Conservation (phyloP, 2,888 invertebrate genomes). For the Pollenia labialis region DNA sequence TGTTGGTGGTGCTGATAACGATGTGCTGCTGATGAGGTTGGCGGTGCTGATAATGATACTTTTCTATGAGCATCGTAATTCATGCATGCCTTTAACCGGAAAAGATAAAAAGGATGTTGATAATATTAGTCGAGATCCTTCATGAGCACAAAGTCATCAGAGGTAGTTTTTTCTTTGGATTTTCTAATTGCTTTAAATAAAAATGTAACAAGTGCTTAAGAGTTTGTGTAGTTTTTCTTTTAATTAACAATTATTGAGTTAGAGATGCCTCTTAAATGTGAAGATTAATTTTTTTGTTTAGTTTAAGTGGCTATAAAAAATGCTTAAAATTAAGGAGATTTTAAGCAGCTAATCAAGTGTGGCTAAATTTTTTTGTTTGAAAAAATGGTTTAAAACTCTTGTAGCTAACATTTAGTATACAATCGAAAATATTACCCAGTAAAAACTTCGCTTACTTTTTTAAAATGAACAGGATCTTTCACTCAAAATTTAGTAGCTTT, state of each 20-base stretch:
- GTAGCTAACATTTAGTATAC: too few species aligned
- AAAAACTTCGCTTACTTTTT: too few species aligned
- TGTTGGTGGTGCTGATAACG: constrained; percentile 34
- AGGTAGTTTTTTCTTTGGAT: background rate
- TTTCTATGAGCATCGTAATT: constrained; percentile 53
- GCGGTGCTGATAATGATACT: constrained; percentile 28
- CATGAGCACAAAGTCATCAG: constrained; percentile 40
- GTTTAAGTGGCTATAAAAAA: background rate
- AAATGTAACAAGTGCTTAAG: constrained; percentile 23
- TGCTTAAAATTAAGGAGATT: background rate
- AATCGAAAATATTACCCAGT: too few species aligned
- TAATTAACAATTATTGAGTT: constrained; percentile 50
- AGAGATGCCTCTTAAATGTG: constrained; percentile 31
- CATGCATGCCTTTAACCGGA: constrained; percentile 70
- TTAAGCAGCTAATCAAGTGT: background rate
- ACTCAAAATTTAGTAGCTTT: too few species aligned
- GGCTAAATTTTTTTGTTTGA: too few species aligned
- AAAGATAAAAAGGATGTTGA: constrained; percentile 68
- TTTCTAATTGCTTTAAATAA: constrained; percentile 49
- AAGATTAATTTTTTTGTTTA: constrained; percentile 2
- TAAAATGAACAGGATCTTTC: too few species aligned
- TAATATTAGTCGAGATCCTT: constrained; percentile 63
- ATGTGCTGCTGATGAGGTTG: constrained; percentile 20
- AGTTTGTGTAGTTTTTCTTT: constrained; percentile 1
- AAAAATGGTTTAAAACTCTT: too few species aligned